Base-by-base conservation (phyloP, 2,797 vertebrate genomes). In the Manis javanica region DNA sequence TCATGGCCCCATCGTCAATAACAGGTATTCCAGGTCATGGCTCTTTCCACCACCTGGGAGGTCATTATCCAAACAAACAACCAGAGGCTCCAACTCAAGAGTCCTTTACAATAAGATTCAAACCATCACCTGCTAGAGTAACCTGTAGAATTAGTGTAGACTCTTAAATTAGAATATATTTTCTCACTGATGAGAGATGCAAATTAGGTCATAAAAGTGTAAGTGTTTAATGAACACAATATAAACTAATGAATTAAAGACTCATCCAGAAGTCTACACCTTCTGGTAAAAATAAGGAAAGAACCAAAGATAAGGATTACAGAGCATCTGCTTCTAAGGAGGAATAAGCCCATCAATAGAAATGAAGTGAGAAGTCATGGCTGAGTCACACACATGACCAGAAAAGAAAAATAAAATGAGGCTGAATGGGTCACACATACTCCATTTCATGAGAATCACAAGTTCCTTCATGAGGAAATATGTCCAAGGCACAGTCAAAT, bases 181-280 rank as follows among this genome's bases (percentile, higher is more conserved):
- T 63, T 96, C 9, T 85, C 79, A 92, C 87, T 61, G 61, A 87
- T 66, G 66, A 96, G 66, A 92, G 88, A 93, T 78, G 18, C 0
- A 96, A 96, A 97, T 57, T 92, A 53, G 13, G 74, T 74, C 86
- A 97, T 78, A 94, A 88, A 96, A 93, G 75, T 69, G 6, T 39
- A 72, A 97, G 19, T 13, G 16, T 93, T 97, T 96, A 94, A 83
- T 86, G 93, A 55, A 51, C 87, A 7, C 19, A 87, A 72, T 94
- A 86, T 96, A 37, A 97, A 95, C 94, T 83, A 87, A 64, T 82
- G 23, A 53, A 39, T 24, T 94, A 49, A 93, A 94, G 51, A 79
- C 6, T 53, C 42, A 23, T 92, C 91, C 7, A 79, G 61, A 83
- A 92, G 91, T 96, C 24, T 53, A 71, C 10, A 87, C 46, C 86